Evolutionary conservation across 2,113 vertebrate species (phyloP).

Genomic region (Malurus elegans): DNA sequence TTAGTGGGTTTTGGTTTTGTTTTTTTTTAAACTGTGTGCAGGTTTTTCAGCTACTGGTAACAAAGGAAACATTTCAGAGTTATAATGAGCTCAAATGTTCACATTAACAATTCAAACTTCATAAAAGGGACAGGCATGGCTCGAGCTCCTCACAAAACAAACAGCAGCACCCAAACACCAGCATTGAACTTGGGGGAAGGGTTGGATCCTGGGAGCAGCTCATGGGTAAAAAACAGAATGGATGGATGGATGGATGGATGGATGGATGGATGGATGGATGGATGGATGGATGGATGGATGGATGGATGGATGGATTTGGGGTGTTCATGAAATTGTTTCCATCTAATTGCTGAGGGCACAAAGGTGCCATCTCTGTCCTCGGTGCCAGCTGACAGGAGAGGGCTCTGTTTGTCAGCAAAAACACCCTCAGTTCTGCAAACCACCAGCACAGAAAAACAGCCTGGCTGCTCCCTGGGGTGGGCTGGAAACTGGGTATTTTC

Average conservation of each 20-base stretch:
- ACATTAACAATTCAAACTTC: slow-evolving; percentile 38
- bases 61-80: slow-evolving; percentile 50
- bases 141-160: background rate
- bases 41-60: slow-evolving; percentile 36
- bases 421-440: background rate
- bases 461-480: background rate
- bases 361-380: background rate
- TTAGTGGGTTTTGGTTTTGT: background rate
- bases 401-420: slow-evolving; percentile 12
- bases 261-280: background rate
- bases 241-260: background rate
- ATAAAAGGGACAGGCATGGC: background rate
- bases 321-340: background rate
- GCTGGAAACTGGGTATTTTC: background rate
- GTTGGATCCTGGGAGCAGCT: background rate
- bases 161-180: background rate
- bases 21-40: background rate
- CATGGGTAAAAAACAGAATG: background rate
- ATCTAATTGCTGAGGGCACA: background rate
- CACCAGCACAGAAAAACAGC: background rate
- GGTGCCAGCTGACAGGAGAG: slow-evolving; percentile 9
- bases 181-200: background rate
- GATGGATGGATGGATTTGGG: background rate
- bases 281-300: background rate
- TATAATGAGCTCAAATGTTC: slow-evolving; percentile 45